phyloP scores from a whole-genome alignment of 1,140 invertebrate genomes.

The Papilio machaon region DNA sequence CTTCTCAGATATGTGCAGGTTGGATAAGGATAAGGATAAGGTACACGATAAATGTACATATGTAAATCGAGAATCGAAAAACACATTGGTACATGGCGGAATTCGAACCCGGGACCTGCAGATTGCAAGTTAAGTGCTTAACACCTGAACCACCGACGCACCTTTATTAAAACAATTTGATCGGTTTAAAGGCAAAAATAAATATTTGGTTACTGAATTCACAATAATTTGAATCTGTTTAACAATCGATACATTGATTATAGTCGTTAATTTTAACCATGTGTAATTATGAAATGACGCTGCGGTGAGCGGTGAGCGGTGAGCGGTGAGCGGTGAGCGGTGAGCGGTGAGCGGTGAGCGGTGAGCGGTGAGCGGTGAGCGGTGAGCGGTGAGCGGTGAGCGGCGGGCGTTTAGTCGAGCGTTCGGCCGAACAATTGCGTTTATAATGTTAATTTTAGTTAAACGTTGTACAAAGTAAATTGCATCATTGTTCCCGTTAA shows the following conservation, averaged over 20 bases:
- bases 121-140: too few relatives aligned
- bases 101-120: too few relatives aligned
- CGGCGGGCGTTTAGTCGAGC: not conserved
- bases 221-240: constrained; percentile 16
- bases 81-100: too few relatives aligned
- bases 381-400: not conserved
- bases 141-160: too few relatives aligned
- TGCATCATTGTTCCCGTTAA: not conserved
- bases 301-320: not conserved
- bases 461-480: not conserved
- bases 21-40: too few relatives aligned
- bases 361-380: not conserved
- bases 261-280: constrained; percentile 12
- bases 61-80: too few relatives aligned
- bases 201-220: not conserved
- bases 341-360: not conserved
- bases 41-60: too few relatives aligned
- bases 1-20: too few relatives aligned
- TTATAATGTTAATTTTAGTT: constrained; percentile 16
- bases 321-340: not conserved
- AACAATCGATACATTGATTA: constrained; percentile 20
- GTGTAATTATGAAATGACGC: constrained; percentile 23
- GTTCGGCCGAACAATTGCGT: not conserved
- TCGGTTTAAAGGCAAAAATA: not conserved
- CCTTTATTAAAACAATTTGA: not conserved